A percentile compares a stretch with the other conserved stretches of the same genome.
Conservation (phyloP, 2,888 invertebrate species). For the Orthosia incerta region DNA sequence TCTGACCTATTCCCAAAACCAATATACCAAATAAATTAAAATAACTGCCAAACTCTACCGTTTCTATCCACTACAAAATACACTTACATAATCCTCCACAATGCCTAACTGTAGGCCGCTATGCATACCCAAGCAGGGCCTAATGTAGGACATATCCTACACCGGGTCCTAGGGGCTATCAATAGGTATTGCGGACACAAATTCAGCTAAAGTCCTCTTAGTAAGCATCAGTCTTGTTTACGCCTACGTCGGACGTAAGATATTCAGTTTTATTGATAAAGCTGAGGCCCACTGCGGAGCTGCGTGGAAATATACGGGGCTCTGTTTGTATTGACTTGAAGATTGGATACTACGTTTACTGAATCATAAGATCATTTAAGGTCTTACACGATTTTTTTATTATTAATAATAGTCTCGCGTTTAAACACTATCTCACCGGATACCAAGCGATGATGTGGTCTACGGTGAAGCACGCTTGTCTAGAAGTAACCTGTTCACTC, state of each 20-base stretch:
- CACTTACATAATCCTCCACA: slow-evolving; percentile 32
- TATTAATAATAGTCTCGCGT: no score
- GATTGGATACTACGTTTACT: no score
- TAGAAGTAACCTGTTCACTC: no score
- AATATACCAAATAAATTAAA: background rate
- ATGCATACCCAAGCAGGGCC: slow-evolving; percentile 23
- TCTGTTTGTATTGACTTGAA: background rate
- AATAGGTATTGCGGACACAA: slow-evolving; percentile 60
- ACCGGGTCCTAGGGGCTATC: slow-evolving; percentile 49
- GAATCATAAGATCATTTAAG: no score
- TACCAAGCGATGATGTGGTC: no score
- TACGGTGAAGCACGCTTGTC: no score
- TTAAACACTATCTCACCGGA: no score
- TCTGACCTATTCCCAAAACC: background rate
- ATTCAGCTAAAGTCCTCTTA: slow-evolving; percentile 53
- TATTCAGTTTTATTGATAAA: slow-evolving; percentile 75
- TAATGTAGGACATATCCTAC: slow-evolving; percentile 61
- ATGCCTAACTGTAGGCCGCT: slow-evolving; percentile 8
- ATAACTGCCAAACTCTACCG: background rate
- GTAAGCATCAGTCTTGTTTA: slow-evolving; percentile 70
- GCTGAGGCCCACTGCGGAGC: slow-evolving; percentile 46
- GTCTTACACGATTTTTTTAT: no score
- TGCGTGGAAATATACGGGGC: slow-evolving; percentile 47
- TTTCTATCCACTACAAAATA: background rate
- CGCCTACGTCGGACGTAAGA: slow-evolving; percentile 69